phyloP scores from a whole-genome alignment of 2,797 vertebrate species.

The Danio albolineatus region DNA sequence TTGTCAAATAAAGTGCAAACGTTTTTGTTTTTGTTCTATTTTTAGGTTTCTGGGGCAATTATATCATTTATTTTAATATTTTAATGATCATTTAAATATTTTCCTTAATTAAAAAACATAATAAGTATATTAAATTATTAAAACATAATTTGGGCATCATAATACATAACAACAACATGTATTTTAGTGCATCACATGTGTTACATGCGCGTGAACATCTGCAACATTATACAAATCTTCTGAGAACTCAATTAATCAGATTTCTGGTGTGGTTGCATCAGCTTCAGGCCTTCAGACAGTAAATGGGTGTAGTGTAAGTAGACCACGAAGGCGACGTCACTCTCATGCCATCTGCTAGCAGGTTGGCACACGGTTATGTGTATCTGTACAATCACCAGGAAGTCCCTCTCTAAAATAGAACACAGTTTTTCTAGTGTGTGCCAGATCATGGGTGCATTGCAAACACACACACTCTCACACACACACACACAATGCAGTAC shows the following conservation, averaged over 20 bases:
- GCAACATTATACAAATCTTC: constrained; percentile 36
- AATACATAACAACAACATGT: too few species aligned
- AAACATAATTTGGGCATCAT: too few species aligned
- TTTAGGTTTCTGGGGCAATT: too few species aligned
- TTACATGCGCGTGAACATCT: constrained; percentile 18
- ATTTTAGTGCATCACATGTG: neutral
- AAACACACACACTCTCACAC: constrained; percentile 15
- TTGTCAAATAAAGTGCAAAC: neutral
- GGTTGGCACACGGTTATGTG: constrained; percentile 53
- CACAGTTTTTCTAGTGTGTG: constrained; percentile 35
- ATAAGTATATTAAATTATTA: too few species aligned
- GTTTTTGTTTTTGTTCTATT: neutral
- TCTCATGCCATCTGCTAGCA: constrained; percentile 60
- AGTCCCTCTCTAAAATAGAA: constrained; percentile 59
- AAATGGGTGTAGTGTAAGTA: constrained; percentile 51
- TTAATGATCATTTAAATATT: neutral
- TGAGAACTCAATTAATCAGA: constrained; percentile 42
- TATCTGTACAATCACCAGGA: constrained; percentile 59
- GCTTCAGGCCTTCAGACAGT: constrained; percentile 38
- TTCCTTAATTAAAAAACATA: neutral
- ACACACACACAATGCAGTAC: constrained; percentile 41
- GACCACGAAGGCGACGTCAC: constrained; percentile 56
- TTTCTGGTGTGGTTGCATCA: constrained; percentile 40
- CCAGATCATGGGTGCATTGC: constrained; percentile 30
- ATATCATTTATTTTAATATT: neutral